Evolutionary conservation across 2,113 vertebrate genomes (phyloP), one percentile per base, ranked within the genome.

Genomic region (Microtus richardsoni): DNA sequence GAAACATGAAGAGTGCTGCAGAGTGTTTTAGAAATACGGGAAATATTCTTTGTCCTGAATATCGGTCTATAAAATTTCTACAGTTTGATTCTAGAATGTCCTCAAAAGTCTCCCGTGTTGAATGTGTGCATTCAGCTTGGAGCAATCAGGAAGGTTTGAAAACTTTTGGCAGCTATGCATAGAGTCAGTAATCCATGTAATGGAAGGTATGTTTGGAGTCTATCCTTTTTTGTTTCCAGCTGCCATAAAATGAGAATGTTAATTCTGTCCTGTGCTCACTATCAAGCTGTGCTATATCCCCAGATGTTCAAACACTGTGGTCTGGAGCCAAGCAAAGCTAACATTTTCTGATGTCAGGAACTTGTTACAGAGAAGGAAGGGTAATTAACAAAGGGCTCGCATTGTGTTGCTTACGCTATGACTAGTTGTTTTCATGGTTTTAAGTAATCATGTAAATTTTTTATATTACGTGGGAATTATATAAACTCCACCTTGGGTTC

Each of bases 241-340:
- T 54, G 21, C 22, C 21, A 26, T 0, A 41, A 78, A 36, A n/a
- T 19, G 47, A 41, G 28, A 22, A 19, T 2, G 8, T 36, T 11
- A 39, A 19, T 22, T 58, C 26, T 68, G 36, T 9, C 17, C 6
- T 54, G 7, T 68, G 26, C 4, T 52, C 33, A n/a, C 2, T 13
- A 41, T 19, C 16, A 44, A 8, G 17, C 14, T 16, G 4, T 41
- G 2, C 36, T 44, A 4, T 4, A 9, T 3, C 3, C 7, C 24
- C 47, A 75, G 22, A 5, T 21, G 16, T 28, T n/a, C 24, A 28
- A 30, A 66, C 22, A 73, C 33, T 47, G 33, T 11, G 2, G 36
- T 77, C 2, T 52, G 49, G 36, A 52, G 2, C 33, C 17, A 82
- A 70, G 21, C 4, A 19, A 41, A 89, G 13, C 62, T 33, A 33